Base-by-base conservation (phyloP, 2,888 invertebrate species). In the Drosophila longiperda region DNA sequence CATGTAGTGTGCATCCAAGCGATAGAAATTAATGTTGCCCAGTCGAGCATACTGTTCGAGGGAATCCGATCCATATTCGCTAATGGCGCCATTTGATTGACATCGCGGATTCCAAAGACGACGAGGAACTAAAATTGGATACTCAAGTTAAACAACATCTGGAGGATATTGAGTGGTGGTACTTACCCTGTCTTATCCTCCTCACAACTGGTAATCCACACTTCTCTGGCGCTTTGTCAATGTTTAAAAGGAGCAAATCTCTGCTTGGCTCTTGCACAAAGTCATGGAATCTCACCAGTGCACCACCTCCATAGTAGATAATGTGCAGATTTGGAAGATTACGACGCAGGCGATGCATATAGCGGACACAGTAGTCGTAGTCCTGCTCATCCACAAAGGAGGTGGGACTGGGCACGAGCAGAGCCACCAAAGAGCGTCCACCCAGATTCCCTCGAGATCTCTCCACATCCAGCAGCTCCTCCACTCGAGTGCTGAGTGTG, bases 1-100 rank as follows among this genome's bases (percentile, higher is more conserved):
- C 93, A 96, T 96, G 84, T 97, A 97, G 91, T 96, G 96, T 0
- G 97, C 94, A 79, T 95, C 94, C 48, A 97, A 91, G 36, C 95
- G 94, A 89, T 97, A 96, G 91, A 94, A 96, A 89, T 95, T 95
- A 1, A 95, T 93, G 70, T 94, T 95, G 20, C 94, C 94, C 7
- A 96, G 95, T 76, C 95, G 95, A 8, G 96, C 93, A 79, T 94
- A 95, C 86, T 96, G 95, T 20, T 93, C 93, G 72, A 95, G 93
- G 78, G 92, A 94, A 78, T 76, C 90, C 55, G 78, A 89, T 34
- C 94, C 95, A 53, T 93, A 93, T 2, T 92, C 92, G 8, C 87
- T 89, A 0, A 91, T 86, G 17, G 90, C 73, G 90, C 94, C 95
- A 48, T 91, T 87, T 1, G 94, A 91, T 42, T 94, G 94, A 86